phyloP scores from a whole-genome alignment of 2,113 vertebrate species.

The Notothenia rossii region DNA sequence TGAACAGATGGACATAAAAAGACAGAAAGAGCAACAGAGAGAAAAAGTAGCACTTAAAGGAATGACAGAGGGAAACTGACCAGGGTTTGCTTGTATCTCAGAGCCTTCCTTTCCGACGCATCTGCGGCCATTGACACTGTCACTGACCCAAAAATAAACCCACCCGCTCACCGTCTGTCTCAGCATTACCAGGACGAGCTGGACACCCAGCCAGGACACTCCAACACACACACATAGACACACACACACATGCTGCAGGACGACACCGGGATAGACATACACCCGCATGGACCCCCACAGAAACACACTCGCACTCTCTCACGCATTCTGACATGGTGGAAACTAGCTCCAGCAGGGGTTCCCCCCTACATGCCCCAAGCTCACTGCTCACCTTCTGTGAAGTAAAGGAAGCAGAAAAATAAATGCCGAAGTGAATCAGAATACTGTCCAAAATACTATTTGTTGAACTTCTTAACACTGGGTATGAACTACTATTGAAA shows the following conservation, averaged over 20 bases:
- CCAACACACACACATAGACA: conserved; percentile 34
- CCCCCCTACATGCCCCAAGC: not conserved
- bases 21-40: not conserved
- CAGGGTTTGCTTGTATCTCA: conserved; percentile 90
- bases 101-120: conserved; percentile 87
- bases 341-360: conserved; percentile 42
- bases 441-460: not conserved
- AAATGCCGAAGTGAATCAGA: not conserved
- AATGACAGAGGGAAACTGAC: conserved; percentile 75
- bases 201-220: conserved; percentile 53
- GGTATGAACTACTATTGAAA: not conserved
- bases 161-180: conserved; percentile 71
- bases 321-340: conserved; percentile 22
- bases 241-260: conserved; percentile 29
- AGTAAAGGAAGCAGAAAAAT: not conserved
- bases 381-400: not conserved
- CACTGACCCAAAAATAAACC: conserved; percentile 88
- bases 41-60: not conserved
- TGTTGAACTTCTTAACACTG: not conserved
- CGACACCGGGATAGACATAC: conserved; percentile 30
- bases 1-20: not conserved
- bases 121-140: conserved; percentile 90
- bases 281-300: not conserved
- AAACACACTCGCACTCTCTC: not conserved
- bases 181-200: conserved; percentile 76